phyloP scores from a whole-genome alignment of 92 coral and sea anemone genomes.

The Bergia sp. region DNA sequence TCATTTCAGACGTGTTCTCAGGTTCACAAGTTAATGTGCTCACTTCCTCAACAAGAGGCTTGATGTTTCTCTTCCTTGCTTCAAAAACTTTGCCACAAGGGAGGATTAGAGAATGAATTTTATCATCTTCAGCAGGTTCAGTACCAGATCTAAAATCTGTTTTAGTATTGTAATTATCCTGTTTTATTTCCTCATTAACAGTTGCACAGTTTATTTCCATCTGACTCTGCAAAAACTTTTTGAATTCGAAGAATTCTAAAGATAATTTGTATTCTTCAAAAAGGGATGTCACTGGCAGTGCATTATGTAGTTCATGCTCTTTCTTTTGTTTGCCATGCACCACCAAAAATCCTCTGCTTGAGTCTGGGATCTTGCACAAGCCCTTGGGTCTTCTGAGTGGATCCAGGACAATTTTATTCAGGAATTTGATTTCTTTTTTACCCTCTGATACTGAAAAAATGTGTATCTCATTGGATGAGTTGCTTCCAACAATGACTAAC shows the following conservation, averaged over 20 bases:
- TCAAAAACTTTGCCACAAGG: neutral
- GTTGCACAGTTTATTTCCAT: neutral
- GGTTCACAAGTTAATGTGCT: neutral
- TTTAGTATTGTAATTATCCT: neutral
- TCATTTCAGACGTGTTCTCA: neutral
- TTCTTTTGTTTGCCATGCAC: neutral
- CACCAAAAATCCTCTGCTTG: conserved; percentile 6
- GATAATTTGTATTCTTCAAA: conserved; percentile 1
- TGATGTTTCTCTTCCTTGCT: neutral
- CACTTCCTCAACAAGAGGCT: conserved; percentile 28
- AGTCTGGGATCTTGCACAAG: conserved; percentile 5
- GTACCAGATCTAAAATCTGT: neutral
- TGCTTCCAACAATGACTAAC: conserved; percentile 18
- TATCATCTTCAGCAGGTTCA: neutral
- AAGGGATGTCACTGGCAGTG: neutral
- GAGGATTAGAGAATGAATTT: neutral
- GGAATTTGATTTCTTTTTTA: neutral
- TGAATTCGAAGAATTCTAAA: conserved; percentile 23
- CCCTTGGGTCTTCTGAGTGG: conserved; percentile 10
- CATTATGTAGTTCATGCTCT: neutral
- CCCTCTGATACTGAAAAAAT: conserved; percentile 21
- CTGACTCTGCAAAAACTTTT: neutral
- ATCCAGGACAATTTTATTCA: neutral
- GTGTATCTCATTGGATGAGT: conserved; percentile 28
- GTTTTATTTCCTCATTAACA: neutral